A percentile compares a stretch with the other conserved stretches of the same genome.
These are phyloP conservation scores for Diachasmimorpha longicaudata DNA, from an alignment of 1,140 invertebrate species.

Conservation along the genomic window DNA sequence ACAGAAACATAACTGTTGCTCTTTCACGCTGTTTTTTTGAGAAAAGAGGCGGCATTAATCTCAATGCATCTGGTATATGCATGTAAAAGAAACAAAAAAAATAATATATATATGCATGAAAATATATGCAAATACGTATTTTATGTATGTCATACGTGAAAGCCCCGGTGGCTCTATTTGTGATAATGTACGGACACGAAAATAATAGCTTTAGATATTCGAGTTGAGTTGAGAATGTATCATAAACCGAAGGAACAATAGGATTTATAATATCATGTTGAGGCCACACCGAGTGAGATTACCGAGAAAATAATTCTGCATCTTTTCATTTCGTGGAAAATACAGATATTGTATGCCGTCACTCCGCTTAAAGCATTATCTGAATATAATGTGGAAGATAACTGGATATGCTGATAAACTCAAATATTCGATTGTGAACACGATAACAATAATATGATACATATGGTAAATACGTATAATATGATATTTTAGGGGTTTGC, in stretches of 20 bases:
- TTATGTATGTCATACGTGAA: conserved; percentile 36
- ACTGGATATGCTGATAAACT: conserved; percentile 14
- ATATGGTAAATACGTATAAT: conserved; percentile 14
- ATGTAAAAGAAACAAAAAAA: not conserved
- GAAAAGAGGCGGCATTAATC: not conserved
- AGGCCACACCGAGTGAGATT: not conserved
- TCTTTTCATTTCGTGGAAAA: not conserved
- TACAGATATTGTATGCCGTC: not conserved
- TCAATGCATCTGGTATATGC: not conserved
- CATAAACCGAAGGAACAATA: not conserved
- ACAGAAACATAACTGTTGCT: conserved; percentile 21
- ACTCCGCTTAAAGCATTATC: not conserved
- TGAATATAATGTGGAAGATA: not conserved
- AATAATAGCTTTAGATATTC: not conserved
- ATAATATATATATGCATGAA: not conserved
- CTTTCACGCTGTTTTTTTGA: conserved; percentile 23
- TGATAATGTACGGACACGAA: conserved; percentile 34
- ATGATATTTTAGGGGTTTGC: conserved; percentile 7
- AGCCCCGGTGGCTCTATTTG: conserved; percentile 35
- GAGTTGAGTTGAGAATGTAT: not conserved
- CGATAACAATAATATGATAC: conserved; percentile 37
- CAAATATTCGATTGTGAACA: conserved; percentile 38
- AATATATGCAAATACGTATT: not conserved
- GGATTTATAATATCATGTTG: not conserved
- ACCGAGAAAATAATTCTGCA: not conserved